Conservation (phyloP, 2,888 invertebrate species). For the Torymus tubicola region DNA sequence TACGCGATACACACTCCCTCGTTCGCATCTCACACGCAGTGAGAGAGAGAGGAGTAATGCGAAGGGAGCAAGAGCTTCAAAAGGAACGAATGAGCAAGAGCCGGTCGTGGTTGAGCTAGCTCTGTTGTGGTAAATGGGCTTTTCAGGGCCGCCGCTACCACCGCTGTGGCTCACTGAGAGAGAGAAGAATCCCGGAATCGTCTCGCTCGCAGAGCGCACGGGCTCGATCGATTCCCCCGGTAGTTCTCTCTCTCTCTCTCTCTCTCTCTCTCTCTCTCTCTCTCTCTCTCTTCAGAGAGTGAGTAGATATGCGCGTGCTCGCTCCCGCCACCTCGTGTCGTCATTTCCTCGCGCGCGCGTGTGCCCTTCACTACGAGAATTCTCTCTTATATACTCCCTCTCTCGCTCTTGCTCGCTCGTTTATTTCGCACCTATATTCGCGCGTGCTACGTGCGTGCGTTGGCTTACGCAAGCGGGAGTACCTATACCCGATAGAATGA, state of each 20-base stretch:
- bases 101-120: conserved; percentile 13
- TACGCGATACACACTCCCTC: neutral
- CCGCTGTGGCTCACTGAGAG: neutral
- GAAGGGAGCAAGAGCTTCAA: conserved; percentile 56
- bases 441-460: neutral
- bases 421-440: too few species aligned
- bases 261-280: conserved; percentile 4
- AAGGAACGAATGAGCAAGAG: conserved; percentile 34
- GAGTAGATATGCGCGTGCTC: conserved; percentile 13
- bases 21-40: neutral
- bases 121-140: conserved; percentile 64
- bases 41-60: neutral
- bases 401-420: too few species aligned
- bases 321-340: neutral
- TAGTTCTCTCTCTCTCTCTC: conserved; percentile 4
- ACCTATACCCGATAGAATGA: neutral
- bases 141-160: conserved; percentile 62
- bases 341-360: neutral
- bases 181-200: conserved; percentile 36
- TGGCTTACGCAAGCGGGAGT: too few species aligned
- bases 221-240: neutral
- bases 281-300: conserved; percentile 5
- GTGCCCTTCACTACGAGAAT: neutral
- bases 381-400: too few species aligned
- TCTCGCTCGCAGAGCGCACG: neutral